phyloP scores from a whole-genome alignment of 2,797 vertebrate genomes.

The Pseudochromis fuscus region DNA sequence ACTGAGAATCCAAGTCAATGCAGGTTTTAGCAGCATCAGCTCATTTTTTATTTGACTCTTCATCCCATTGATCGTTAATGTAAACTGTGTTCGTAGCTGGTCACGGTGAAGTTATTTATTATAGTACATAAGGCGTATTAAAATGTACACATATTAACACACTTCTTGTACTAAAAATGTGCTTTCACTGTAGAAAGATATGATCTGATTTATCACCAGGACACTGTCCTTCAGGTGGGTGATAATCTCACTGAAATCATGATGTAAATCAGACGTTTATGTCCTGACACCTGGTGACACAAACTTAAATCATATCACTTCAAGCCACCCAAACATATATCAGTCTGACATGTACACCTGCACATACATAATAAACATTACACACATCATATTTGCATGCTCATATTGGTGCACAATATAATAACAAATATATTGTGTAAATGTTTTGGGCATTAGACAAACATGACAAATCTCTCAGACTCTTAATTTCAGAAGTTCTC shows the following conservation, averaged over 20 bases:
- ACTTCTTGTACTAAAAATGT: not conserved
- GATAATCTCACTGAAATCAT: slow-evolving; percentile 10
- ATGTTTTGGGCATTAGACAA: not conserved
- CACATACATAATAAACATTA: not conserved
- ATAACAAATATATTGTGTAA: not conserved
- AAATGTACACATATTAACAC: not conserved
- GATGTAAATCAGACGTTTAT: not conserved
- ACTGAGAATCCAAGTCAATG: too few relatives aligned
- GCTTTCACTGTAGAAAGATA: not conserved
- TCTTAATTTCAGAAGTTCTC: not conserved
- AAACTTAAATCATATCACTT: slow-evolving; percentile 26
- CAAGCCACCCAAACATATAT: not conserved
- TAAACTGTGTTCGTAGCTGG: too few relatives aligned
- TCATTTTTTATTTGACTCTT: too few relatives aligned
- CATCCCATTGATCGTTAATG: too few relatives aligned
- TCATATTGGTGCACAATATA: not conserved
- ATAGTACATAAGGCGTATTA: too few relatives aligned
- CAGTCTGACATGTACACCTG: not conserved
- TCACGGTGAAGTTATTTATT: too few relatives aligned
- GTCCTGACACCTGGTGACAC: slow-evolving; percentile 16
- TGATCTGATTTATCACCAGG: not conserved
- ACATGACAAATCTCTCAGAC: not conserved
- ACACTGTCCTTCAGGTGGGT: not conserved
- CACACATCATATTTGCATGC: not conserved
- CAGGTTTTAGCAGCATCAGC: too few relatives aligned